Percentiles rank a stretch among this genome's conserved stretches.
Evolutionary conservation across 2,888 invertebrate genomes (phyloP).

Genomic region (Gastracanthus pulcherrimus): DNA sequence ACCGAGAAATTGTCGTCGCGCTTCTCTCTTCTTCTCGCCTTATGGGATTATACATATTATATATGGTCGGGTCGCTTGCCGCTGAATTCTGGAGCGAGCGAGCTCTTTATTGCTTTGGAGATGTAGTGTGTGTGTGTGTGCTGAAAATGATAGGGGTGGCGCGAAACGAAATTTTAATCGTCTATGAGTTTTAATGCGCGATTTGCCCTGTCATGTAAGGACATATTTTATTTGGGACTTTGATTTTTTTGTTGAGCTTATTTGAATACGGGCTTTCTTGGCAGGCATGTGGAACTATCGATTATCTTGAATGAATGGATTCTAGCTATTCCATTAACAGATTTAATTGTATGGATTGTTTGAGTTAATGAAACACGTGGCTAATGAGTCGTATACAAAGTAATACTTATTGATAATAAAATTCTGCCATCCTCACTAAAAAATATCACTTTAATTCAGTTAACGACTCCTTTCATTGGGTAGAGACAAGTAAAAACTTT

Average conservation of each 20-base stretch:
- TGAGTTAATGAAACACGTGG: too few species aligned
- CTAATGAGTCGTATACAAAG: too few species aligned
- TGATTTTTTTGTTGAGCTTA: background rate
- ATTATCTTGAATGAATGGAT: too few species aligned
- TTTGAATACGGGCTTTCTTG: background rate
- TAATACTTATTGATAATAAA: too few species aligned
- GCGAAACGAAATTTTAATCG: conserved; percentile 57
- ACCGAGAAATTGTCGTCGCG: conserved; percentile 75
- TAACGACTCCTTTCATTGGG: too few species aligned
- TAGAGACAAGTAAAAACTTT: too few species aligned
- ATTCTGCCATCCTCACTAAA: too few species aligned
- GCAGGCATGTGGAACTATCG: too few species aligned
- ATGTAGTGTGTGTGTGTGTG: too few species aligned
- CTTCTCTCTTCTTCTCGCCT: conserved; percentile 63
- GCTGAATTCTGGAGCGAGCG: background rate
- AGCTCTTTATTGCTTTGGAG: background rate
- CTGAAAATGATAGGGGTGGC: conserved; percentile 46
- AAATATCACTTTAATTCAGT: too few species aligned
- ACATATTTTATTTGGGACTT: conserved; percentile 3
- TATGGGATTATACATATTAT: conserved; percentile 68
- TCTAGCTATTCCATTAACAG: background rate
- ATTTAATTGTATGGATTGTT: background rate
- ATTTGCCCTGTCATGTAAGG: conserved; percentile 29
- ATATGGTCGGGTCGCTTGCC: conserved; percentile 24
- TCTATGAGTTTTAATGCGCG: conserved; percentile 35